phyloP scores from a whole-genome alignment of 1,140 invertebrate species.

The Chironomus tepperi region DNA sequence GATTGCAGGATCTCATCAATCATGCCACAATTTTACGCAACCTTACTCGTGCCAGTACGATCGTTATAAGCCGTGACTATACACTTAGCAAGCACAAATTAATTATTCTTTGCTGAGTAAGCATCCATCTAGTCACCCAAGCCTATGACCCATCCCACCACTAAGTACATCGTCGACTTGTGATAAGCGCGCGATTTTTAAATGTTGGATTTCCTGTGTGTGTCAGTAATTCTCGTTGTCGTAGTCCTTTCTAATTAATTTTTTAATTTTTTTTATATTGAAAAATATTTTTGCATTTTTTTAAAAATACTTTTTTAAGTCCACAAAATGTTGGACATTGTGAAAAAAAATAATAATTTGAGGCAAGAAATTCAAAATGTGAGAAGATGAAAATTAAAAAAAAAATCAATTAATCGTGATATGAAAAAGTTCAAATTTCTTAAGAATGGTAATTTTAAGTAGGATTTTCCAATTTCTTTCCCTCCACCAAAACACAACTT shows the following conservation, averaged over 20 bases:
- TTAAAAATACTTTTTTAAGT: no score
- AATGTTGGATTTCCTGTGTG: slow-evolving; percentile 12
- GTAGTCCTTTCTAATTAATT: slow-evolving; percentile 3
- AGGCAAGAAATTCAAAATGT: neutral
- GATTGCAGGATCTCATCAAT: neutral
- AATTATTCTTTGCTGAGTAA: slow-evolving; percentile 9
- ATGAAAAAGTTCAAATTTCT: slow-evolving; percentile 9
- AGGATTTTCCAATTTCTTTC: slow-evolving; percentile 13
- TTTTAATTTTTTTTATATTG: neutral
- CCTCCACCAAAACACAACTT: neutral
- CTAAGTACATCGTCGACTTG: no score
- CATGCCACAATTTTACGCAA: slow-evolving; percentile 7
- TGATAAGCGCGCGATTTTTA: neutral
- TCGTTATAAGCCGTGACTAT: slow-evolving; percentile 11
- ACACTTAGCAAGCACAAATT: neutral
- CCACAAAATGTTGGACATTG: no score
- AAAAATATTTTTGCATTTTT: neutral
- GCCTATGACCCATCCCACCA: no score
- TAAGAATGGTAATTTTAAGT: slow-evolving; percentile 3
- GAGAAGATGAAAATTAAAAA: neutral
- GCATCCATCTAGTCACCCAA: no score
- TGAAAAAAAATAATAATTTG: neutral
- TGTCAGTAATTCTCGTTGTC: neutral
- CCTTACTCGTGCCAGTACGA: neutral
- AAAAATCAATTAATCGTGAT: slow-evolving; percentile 14